Conservation (phyloP, 2,113 vertebrate genomes). For the Benitochromis conjunctus region DNA sequence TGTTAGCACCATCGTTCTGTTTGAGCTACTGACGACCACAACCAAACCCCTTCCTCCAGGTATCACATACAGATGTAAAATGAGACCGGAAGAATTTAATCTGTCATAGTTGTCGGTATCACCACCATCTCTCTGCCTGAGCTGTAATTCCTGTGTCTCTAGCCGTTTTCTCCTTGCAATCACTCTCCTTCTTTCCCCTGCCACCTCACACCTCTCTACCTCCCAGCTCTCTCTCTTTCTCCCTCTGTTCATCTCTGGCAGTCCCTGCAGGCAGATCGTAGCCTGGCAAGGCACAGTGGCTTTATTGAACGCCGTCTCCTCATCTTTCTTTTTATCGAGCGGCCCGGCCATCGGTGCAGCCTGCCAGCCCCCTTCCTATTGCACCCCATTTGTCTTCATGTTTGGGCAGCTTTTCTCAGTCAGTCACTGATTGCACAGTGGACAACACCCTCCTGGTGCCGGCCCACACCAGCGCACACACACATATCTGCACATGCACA, state of each 20-base stretch:
- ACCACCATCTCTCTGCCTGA: not conserved
- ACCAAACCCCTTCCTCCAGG: not conserved
- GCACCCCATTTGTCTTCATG: conserved; percentile 62
- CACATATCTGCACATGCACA: not conserved
- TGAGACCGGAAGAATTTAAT: not conserved
- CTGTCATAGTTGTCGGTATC: not conserved
- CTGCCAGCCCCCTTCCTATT: conserved; percentile 38
- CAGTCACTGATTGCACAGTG: not conserved
- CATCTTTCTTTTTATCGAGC: conserved; percentile 53
- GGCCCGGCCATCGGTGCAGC: conserved; percentile 5
- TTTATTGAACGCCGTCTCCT: conserved; percentile 52
- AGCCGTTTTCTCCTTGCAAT: not conserved
- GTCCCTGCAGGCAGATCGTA: conserved; percentile 10
- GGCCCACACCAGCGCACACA: not conserved
- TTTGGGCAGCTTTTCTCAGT: conserved; percentile 34
- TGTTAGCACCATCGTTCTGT: not conserved
- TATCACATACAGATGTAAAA: conserved; percentile 10
- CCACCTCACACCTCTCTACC: conserved; percentile 7
- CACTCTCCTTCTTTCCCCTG: not conserved
- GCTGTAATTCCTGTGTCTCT: not conserved
- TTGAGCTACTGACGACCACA: not conserved
- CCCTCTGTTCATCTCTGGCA: not conserved
- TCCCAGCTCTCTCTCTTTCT: not conserved
- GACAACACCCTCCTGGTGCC: not conserved
- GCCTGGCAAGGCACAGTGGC: conserved; percentile 26